Conservation (phyloP, 1,140 invertebrate species). For the Halyomorpha halys region DNA sequence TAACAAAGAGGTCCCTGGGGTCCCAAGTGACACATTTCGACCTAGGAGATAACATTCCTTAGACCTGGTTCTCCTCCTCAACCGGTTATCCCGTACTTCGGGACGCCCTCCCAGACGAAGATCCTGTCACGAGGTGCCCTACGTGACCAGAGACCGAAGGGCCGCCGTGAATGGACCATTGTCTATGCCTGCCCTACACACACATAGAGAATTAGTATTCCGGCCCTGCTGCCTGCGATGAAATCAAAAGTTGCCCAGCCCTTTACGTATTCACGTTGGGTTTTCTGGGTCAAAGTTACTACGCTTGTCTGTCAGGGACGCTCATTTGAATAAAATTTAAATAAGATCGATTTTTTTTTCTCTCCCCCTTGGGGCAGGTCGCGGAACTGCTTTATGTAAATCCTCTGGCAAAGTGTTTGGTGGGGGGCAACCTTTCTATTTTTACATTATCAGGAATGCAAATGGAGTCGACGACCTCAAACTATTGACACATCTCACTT, state of each 20-base stretch:
- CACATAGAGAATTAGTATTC: slow-evolving; percentile 27
- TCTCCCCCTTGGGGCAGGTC: slow-evolving; percentile 13
- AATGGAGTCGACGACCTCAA: slow-evolving; percentile 6
- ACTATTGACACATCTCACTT: slow-evolving; percentile 7
- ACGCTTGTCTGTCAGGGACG: slow-evolving; percentile 19
- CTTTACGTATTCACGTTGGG: slow-evolving; percentile 27
- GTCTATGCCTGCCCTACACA: slow-evolving; percentile 19
- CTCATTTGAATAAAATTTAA: slow-evolving; percentile 29
- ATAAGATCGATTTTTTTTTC: slow-evolving; percentile 28
- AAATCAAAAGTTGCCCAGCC: slow-evolving; percentile 27
- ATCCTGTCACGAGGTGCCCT: not conserved
- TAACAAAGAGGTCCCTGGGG: too few species aligned
- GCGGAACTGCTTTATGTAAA: slow-evolving; percentile 11
- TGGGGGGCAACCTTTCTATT: slow-evolving; percentile 1
- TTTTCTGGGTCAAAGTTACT: slow-evolving; percentile 29
- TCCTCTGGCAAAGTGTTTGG: not conserved
- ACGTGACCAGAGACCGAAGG: slow-evolving; percentile 6
- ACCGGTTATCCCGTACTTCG: too few species aligned
- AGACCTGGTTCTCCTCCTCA: too few species aligned
- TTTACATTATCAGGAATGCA: slow-evolving; percentile 18
- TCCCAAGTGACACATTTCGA: too few species aligned
- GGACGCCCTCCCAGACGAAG: not conserved
- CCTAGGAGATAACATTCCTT: too few species aligned
- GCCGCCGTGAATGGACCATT: slow-evolving; percentile 12
- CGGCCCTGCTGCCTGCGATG: slow-evolving; percentile 21